Base-by-base conservation (phyloP, 2,888 invertebrate genomes). In the Eulithis testata region DNA sequence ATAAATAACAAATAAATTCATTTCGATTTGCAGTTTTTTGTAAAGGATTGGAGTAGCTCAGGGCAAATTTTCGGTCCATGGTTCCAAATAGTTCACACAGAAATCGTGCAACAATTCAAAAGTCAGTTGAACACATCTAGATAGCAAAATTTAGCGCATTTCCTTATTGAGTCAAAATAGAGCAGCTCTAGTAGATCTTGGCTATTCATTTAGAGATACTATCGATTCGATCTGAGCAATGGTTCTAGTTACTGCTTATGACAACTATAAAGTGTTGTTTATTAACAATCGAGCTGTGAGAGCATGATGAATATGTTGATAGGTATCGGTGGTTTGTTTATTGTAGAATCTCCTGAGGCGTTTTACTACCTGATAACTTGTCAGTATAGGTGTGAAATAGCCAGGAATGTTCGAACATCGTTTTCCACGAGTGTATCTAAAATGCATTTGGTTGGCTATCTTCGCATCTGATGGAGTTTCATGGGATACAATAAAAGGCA, bases 201-300 rank as follows among this genome's bases (percentile, higher is more conserved):
- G 67, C 65, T 69, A 71, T 71, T 63, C 65, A 68, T 65, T 51
- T 52, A 47, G 59, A 69, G 72, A 72, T 72, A 51, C 64, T 56
- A 73, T 70, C 71, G 67, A 65, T 63, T 69, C 69, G 68, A 66
- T 72, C 80, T 83, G 80, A 82, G 80, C 82, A 84, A 85, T 82
- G 75, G 73, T 72, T 71, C 78, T 75, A 74, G 78, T 80, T 84
- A 85, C 80, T 83, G 80, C 77, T 79, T 74, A 78, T 80, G 85
- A 84, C 84, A 80, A 79, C 80, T 78, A 83, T 82, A 80, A 83
- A 81, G 78, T 68, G 65, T 76, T 74, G 79, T 83, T 83, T 84
- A 85, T 83, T 76, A 76, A 69, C 73, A 73, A 74, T 78, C 74
- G 75, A 77, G 78, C 73, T 72, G 72, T 73, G 72, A 73, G 65